A percentile compares a stretch with the other conserved stretches of the same genome.
Evolutionary conservation across 2,888 invertebrate genomes (phyloP).

Genomic region (Macrophya annulata): DNA sequence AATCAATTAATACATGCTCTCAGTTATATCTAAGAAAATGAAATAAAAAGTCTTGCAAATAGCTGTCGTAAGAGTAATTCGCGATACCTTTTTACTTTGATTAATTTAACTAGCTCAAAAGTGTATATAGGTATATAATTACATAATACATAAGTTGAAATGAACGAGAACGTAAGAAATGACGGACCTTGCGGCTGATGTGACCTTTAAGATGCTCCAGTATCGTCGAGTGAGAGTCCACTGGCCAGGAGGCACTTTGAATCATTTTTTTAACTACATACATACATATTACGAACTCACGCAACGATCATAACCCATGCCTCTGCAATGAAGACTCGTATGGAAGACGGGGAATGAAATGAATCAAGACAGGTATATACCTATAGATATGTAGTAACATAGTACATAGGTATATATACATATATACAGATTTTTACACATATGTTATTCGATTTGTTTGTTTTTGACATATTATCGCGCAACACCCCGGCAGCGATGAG

Average conservation of each 20-base stretch:
- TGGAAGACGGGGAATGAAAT: too few relatives aligned
- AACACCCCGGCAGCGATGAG: constrained; percentile 32
- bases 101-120: constrained; percentile 19
- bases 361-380: background rate
- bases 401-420: background rate
- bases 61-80: constrained; percentile 3
- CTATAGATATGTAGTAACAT: background rate
- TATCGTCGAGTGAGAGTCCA: constrained; percentile 50
- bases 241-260: constrained; percentile 46
- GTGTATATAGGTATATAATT: constrained; percentile 15
- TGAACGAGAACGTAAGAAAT: constrained; percentile 41
- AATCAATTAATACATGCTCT: background rate
- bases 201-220: constrained; percentile 58
- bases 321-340: background rate
- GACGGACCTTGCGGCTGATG: constrained; percentile 52
- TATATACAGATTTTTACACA: background rate
- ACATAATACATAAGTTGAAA: constrained; percentile 16
- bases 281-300: constrained; percentile 9
- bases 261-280: constrained; percentile 27
- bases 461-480: constrained; percentile 36
- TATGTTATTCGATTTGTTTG: constrained; percentile 40
- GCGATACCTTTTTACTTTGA: background rate
- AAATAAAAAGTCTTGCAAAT: background rate
- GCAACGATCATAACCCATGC: constrained; percentile 5
- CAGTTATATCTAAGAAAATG: background rate